Base-by-base conservation (phyloP, 2,797 vertebrate species). In the Delichon dasypus region DNA sequence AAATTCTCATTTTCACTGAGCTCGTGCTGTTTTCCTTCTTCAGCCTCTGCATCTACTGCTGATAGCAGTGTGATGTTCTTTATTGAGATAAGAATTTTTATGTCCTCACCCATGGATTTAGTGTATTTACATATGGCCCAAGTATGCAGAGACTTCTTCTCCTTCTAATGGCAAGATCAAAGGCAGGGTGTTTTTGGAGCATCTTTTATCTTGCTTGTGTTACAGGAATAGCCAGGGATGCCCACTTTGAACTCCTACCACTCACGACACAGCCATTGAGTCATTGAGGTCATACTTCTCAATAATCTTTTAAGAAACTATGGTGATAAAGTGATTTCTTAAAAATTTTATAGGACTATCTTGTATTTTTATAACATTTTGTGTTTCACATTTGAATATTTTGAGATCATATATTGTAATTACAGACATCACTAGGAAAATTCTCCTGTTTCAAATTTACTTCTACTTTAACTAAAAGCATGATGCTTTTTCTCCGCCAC, bases 1-100 rank as follows among this genome's bases (percentile, higher is more conserved):
- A 90, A 92, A 58, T n/a, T 76, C 40, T 85, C 19, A 22, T 74
- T 85, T 83, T 67, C 57, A 12, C 21, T 75, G 70, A 80, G 20
- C 21, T 67, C 71, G 45, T 40, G 57, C 13, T 19, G 1, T 85
- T 85, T 85, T 88, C 22, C 65, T 91, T 44, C 78, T 76, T 89
- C 65, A 88, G 13, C 25, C 16, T 71, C 36, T 65, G 50, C 42
- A 48, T 48, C 66, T 51, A 27, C 45, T 67, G 58, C 32, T 65
- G 42, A 25, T 57, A 44, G 47, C 74, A 65, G 23, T 40, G 32
- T 29, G 74, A 38, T 68, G 15, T 47, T 81, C 27, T 78, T 72
- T 48, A 48, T 8, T 29, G 36, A 73, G 32, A 65, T 48, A 51
- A 65, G 58, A 48, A 74, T 93, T 86, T 84, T 68, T 32, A 9